These are phyloP conservation scores for Todiramphus saurophagus DNA, from an alignment of 2,113 vertebrate genomes.

Conservation along the genomic window DNA sequence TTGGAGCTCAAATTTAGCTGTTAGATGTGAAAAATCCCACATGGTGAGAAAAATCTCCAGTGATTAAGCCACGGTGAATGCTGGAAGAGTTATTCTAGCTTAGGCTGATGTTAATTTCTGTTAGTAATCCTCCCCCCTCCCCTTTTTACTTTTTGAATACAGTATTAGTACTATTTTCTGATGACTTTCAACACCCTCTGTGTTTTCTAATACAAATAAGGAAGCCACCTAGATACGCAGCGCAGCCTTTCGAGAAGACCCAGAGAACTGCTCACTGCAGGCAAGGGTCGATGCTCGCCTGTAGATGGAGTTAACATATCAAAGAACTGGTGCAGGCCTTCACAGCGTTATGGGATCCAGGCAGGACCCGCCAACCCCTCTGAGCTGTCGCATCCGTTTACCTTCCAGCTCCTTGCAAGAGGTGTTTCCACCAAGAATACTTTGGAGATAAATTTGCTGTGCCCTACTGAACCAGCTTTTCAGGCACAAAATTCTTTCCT, in stretches of 20 bases:
- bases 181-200: not conserved
- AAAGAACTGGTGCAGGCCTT: not conserved
- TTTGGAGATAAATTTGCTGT: not conserved
- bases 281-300: not conserved
- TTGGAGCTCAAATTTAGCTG: not conserved
- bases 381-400: rapidly evolving
- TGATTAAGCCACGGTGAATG: rapidly evolving
- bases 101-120: not conserved
- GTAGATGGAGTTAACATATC: constrained; percentile 50
- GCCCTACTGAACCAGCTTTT: not conserved
- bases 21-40: not conserved
- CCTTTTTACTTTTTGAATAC: not conserved
- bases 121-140: not conserved
- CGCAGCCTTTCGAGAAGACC: not conserved
- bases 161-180: not conserved
- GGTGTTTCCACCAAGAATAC: not conserved
- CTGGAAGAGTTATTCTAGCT: too few species aligned
- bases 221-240: rapidly evolving
- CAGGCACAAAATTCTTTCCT: not conserved
- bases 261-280: not conserved
- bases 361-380: rapidly evolving
- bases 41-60: not conserved
- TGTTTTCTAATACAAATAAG: not conserved
- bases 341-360: rapidly evolving
- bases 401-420: not conserved